Evolutionary conservation across 2,113 vertebrate genomes (phyloP), one percentile per base, ranked within the genome.

Genomic region (Circaetus gallicus): DNA sequence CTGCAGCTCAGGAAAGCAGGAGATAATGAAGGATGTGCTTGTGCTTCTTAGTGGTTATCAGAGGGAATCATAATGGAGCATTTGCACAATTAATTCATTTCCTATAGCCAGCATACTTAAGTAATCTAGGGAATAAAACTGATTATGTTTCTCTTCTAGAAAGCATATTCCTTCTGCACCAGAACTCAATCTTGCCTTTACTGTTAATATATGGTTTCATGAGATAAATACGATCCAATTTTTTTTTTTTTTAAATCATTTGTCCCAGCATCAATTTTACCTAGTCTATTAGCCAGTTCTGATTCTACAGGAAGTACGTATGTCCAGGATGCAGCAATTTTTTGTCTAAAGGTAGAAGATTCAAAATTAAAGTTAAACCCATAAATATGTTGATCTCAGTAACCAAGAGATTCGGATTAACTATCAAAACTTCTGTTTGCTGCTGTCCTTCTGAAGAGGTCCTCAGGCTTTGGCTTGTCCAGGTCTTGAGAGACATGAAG

Each of bases 41-140:
- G 31, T 72, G 38, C 90, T 92, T 95, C 89, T 90, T 90, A 52
- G 89, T 56, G 43, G 90, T 94, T 92, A 91, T 95, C 88, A 84
- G 59, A 95, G 61, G 40, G 70, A 96, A 79, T 79, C 71, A 36
- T 76, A 95, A 91, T 61, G 31, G 56, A 91, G 31, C 73, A 81
- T 92, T 92, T 95, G 52, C 80, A 92, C 71, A 92, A 93, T 90
- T 94, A 94, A 94, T 95, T 93, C 4, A 71, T 92, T 95, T 93
- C 94, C 80, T 89, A 55, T 79, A 86, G 74, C n/a, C 65, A 95
- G 69, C 59, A 94, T 83, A 79, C 16, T 85, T 88, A 90, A 94
- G 86, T 92, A 89, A 92, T 65, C 90, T 71, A 85, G 91, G 92
- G 77, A 89, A 82, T 91, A 95, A 93, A 93, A 76, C 16, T 81